These are phyloP conservation scores for Tipula confusa DNA, from an alignment of 2,888 invertebrate species.

Conservation along the genomic window DNA sequence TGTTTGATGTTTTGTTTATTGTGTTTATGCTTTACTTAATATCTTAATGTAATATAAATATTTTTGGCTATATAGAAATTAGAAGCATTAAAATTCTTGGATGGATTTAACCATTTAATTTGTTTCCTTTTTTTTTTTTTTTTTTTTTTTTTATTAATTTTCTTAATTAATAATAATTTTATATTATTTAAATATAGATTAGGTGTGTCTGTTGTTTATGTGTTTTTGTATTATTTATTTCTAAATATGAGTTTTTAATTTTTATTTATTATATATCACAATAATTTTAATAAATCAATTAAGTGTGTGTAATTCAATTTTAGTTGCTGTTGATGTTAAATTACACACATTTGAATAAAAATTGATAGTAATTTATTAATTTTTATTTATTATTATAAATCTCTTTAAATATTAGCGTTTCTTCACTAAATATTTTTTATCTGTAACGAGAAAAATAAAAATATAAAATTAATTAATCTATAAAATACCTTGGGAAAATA, in stretches of 20 bases:
- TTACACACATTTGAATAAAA: not conserved
- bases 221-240: not conserved
- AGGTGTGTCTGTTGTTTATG: not conserved
- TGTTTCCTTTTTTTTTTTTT: not conserved
- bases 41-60: conserved; percentile 26
- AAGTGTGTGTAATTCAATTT: not conserved
- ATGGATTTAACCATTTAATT: conserved; percentile 21
- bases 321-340: not conserved
- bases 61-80: conserved; percentile 26
- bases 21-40: conserved; percentile 13
- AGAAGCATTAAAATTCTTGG: conserved; percentile 21
- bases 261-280: not conserved
- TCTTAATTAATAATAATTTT: not conserved
- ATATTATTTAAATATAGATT: not conserved
- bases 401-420: not conserved
- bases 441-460: not conserved
- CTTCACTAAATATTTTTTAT: not conserved
- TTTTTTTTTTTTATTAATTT: not conserved
- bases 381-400: not conserved
- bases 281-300: not conserved
- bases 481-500: not conserved
- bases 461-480: not conserved
- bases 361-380: not conserved
- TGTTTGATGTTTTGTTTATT: conserved; percentile 3
- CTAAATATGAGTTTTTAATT: not conserved